Percentiles rank a stretch among this genome's conserved stretches.
Conservation (phyloP, 2,888 invertebrate species). For the Sphaeridia pumilis region DNA sequence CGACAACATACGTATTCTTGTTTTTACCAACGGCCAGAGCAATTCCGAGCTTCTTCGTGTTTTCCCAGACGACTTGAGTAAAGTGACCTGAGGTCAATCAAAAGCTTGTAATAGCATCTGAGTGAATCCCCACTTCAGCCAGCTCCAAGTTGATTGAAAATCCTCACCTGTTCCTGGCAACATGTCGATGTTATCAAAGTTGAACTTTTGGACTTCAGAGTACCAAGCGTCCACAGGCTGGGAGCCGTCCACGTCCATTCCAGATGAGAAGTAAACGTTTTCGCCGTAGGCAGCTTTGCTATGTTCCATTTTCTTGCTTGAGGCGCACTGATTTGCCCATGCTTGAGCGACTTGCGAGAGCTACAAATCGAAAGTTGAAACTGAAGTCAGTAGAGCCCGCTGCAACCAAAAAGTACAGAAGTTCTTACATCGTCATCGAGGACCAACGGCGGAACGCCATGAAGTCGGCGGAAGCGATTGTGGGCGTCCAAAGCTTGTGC, state of each 20-base stretch:
- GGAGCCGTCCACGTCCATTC: not conserved
- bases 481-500: constrained; percentile 36
- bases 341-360: constrained; percentile 14
- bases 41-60: constrained; percentile 59
- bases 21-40: constrained; percentile 60
- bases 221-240: constrained; percentile 9
- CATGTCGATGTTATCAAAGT: constrained; percentile 4
- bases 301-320: constrained; percentile 7
- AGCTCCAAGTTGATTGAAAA: not conserved
- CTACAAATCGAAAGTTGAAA: too few species aligned
- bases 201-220: constrained; percentile 8
- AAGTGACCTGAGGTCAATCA: constrained; percentile 54
- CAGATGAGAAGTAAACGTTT: constrained; percentile 13
- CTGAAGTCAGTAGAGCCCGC: not conserved
- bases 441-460: constrained; percentile 36
- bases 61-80: constrained; percentile 70
- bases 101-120: not conserved
- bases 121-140: too few species aligned
- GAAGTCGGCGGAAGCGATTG: constrained; percentile 37
- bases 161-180: constrained; percentile 10
- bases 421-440: constrained; percentile 36
- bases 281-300: constrained; percentile 10
- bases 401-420: not conserved
- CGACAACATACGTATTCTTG: constrained; percentile 68
- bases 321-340: constrained; percentile 10